Percentiles rank a stretch among this genome's conserved stretches.
Conservation (phyloP, 2,797 vertebrate species). For the Bovichtus variegatus region DNA sequence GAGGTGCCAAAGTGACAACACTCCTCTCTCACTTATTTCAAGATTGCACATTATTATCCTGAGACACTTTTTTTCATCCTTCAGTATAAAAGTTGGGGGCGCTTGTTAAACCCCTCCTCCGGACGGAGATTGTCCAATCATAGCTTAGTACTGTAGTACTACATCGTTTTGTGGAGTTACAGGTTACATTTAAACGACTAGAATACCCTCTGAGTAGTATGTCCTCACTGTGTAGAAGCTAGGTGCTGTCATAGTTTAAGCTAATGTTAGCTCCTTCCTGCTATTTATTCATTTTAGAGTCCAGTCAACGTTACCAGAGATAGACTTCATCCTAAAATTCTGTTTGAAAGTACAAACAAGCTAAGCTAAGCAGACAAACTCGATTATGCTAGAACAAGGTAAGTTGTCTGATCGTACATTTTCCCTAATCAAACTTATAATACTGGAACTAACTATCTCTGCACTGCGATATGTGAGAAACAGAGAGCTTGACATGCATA, state of each 20-base stretch:
- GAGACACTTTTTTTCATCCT: slow-evolving; percentile 22
- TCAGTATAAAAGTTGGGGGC: slow-evolving; percentile 14
- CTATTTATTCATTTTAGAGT: not conserved
- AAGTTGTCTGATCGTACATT: too few species aligned
- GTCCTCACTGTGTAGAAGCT: not conserved
- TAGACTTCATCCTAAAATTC: not conserved
- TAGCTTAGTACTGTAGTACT: not conserved
- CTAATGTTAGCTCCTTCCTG: not conserved
- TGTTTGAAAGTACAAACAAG: not conserved
- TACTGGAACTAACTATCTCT: not conserved
- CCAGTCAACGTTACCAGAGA: not conserved
- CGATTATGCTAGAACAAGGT: too few species aligned
- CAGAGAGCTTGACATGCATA: slow-evolving; percentile 12
- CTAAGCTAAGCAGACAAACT: not conserved
- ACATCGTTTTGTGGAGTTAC: not conserved
- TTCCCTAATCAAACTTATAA: too few species aligned
- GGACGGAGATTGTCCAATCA: slow-evolving; percentile 8
- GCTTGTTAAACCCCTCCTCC: not conserved
- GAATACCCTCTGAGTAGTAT: not conserved
- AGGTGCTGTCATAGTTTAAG: not conserved
- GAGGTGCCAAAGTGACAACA: slow-evolving; percentile 78
- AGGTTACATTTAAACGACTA: not conserved
- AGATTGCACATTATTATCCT: slow-evolving; percentile 20
- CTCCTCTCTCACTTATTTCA: slow-evolving; percentile 46
- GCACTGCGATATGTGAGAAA: not conserved